Evolutionary conservation across 1,140 invertebrate genomes (phyloP).

Genomic region (Marisa cornuarietis): DNA sequence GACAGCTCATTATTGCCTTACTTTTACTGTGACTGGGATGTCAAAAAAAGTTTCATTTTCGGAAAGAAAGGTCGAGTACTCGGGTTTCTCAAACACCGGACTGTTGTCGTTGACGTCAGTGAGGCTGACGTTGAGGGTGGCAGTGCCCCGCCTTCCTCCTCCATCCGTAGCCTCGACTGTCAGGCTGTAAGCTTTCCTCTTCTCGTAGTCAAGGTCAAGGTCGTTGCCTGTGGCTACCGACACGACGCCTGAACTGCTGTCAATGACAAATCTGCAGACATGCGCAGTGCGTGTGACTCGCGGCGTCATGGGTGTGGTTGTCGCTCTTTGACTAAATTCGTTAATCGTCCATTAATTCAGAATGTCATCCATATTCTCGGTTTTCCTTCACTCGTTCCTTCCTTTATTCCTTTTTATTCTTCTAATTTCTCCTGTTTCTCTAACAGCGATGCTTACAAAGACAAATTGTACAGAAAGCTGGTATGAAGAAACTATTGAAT

Average conservation of each 20-base stretch:
- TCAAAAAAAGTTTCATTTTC: neutral
- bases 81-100: conserved; percentile 35
- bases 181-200: conserved; percentile 83
- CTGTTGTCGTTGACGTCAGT: conserved; percentile 45
- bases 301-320: too few species aligned
- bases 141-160: conserved; percentile 68
- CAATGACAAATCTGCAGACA: conserved; percentile 23
- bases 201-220: conserved; percentile 89
- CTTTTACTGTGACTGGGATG: neutral
- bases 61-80: neutral
- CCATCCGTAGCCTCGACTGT: conserved; percentile 91
- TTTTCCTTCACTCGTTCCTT: too few species aligned
- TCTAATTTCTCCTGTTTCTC: too few species aligned
- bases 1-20: too few species aligned
- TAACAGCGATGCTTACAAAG: too few species aligned
- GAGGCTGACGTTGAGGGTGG: conserved; percentile 29
- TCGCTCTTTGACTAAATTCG: too few species aligned
- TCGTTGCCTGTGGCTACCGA: neutral
- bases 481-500: too few species aligned
- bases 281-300: too few species aligned
- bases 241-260: conserved; percentile 21
- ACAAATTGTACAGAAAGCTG: too few species aligned
- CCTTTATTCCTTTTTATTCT: too few species aligned
- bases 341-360: too few species aligned
- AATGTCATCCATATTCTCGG: too few species aligned